A percentile compares a stretch with the other conserved stretches of the same genome.
Conservation (phyloP, 2,888 invertebrate species). For the Andricus curvator region DNA sequence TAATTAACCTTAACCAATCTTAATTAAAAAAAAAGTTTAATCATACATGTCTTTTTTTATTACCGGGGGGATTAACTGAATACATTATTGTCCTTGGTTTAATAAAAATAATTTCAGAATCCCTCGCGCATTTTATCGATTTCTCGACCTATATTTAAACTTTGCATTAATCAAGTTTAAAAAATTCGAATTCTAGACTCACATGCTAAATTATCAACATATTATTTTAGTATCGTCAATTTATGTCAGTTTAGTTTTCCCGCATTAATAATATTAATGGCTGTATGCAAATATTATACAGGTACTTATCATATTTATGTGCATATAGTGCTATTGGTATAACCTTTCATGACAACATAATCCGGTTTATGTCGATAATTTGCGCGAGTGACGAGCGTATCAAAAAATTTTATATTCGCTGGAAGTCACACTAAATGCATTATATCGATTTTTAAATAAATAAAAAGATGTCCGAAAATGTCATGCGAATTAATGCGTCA, state of each 20-base stretch:
- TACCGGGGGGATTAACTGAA: background rate
- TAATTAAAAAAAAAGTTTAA: background rate
- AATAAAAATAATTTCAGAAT: background rate
- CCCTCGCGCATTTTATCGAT: too few relatives aligned
- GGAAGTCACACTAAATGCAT: background rate
- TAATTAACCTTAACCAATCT: background rate
- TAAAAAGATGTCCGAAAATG: background rate
- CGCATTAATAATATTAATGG: background rate
- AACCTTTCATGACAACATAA: background rate
- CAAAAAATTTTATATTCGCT: background rate
- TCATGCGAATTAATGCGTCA: background rate
- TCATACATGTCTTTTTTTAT: background rate
- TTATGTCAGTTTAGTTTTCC: background rate
- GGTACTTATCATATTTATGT: background rate
- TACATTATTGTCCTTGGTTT: background rate
- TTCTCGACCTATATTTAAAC: too few relatives aligned
- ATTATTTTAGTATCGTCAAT: background rate
- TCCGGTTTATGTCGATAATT: background rate
- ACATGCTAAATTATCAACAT: background rate
- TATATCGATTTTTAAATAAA: background rate
- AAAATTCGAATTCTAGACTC: background rate
- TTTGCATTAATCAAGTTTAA: background rate
- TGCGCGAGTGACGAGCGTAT: background rate
- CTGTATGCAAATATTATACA: too few relatives aligned
- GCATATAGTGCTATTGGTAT: background rate